Conservation (phyloP, 2,888 invertebrate species). For the Rhingia rostrata region DNA sequence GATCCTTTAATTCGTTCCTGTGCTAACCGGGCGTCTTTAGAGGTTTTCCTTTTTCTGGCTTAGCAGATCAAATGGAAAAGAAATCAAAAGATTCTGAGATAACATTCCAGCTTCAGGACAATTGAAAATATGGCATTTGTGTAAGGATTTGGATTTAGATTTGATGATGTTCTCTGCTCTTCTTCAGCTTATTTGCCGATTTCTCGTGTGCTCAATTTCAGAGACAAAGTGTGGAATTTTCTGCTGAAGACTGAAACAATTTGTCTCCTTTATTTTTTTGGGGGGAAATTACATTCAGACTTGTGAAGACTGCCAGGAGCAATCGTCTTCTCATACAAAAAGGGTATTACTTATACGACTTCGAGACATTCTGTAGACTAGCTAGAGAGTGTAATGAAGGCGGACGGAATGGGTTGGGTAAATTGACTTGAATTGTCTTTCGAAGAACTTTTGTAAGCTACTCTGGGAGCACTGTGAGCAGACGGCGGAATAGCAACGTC, state of each 20-base stretch:
- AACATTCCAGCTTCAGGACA: constrained; percentile 4
- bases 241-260: constrained; percentile 51
- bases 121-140: constrained; percentile 17
- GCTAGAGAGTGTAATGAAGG: neutral
- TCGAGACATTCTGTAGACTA: neutral
- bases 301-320: constrained; percentile 1
- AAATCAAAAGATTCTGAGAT: neutral
- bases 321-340: neutral
- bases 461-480: constrained; percentile 18
- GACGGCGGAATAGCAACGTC: neutral
- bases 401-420: constrained; percentile 29
- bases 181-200: constrained; percentile 1
- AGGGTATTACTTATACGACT: neutral
- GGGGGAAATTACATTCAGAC: constrained; percentile 43
- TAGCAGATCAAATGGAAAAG: constrained; percentile 15
- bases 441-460: constrained; percentile 41
- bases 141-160: neutral
- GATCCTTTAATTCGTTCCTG: constrained; percentile 13
- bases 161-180: neutral
- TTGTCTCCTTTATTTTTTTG: constrained; percentile 20
- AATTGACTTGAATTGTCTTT: constrained; percentile 57
- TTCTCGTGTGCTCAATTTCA: neutral
- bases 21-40: constrained; percentile 10
- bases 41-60: neutral
- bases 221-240: constrained; percentile 9